phyloP scores from a whole-genome alignment of 2,113 vertebrate species.

The Chamaea fasciata region DNA sequence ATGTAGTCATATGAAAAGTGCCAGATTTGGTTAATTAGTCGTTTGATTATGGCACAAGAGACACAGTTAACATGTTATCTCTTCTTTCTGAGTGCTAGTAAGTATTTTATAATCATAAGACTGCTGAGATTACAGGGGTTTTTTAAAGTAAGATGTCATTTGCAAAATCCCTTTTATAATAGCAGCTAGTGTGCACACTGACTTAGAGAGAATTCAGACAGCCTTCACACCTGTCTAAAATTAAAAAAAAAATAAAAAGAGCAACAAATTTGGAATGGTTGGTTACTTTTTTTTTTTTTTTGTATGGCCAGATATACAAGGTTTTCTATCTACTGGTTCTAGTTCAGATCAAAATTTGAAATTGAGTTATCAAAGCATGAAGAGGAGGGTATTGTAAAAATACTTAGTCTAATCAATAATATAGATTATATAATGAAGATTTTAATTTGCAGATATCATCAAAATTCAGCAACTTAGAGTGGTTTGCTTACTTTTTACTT shows the following conservation, averaged over 20 bases:
- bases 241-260: background rate
- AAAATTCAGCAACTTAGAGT: background rate
- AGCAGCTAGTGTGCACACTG: background rate
- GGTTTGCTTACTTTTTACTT: background rate
- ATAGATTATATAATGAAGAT: background rate
- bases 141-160: background rate
- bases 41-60: background rate
- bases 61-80: background rate
- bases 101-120: background rate
- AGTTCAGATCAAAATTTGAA: background rate
- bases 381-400: background rate
- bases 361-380: background rate
- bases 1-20: background rate
- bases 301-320: accelerated
- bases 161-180: background rate
- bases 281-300: background rate
- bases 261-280: background rate
- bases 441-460: background rate
- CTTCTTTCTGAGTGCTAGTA: background rate
- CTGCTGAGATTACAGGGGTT: background rate
- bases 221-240: background rate
- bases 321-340: background rate
- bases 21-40: conserved; percentile 1
- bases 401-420: background rate
- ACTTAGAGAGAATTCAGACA: background rate